phyloP scores from a whole-genome alignment of 2,113 vertebrate genomes.

The Eurystomus gularis region DNA sequence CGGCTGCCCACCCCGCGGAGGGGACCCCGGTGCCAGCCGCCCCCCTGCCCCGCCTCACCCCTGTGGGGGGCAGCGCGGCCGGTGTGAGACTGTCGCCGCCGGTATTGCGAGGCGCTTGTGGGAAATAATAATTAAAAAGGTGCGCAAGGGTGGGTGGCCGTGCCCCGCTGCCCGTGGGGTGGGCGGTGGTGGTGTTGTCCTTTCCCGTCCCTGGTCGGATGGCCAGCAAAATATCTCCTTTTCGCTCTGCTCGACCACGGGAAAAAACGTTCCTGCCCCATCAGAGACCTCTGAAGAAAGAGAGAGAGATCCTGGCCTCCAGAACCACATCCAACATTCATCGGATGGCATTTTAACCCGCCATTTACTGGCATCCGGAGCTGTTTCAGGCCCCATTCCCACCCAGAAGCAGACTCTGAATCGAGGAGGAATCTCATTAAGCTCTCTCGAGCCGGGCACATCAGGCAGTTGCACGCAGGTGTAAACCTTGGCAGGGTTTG shows the following conservation, averaged over 20 bases:
- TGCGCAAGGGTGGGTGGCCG: background rate
- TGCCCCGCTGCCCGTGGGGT: background rate
- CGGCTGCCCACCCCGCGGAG: too few relatives aligned
- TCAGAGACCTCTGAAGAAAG: background rate
- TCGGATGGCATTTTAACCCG: background rate
- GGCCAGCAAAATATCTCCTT: background rate
- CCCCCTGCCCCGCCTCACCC: background rate
- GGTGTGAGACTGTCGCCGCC: rapidly evolving
- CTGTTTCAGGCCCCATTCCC: background rate
- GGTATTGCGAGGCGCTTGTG: rapidly evolving
- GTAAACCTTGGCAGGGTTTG: constrained; percentile 39
- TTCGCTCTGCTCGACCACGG: background rate
- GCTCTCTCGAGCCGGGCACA: background rate
- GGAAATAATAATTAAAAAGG: background rate
- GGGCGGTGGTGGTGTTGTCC: background rate
- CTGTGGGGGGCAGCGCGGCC: rapidly evolving
- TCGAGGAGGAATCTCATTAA: background rate
- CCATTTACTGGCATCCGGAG: background rate
- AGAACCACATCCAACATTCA: background rate
- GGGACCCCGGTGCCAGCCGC: background rate
- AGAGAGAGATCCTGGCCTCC: background rate
- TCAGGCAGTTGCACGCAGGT: background rate
- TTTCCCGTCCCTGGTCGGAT: rapidly evolving
- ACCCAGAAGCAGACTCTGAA: background rate
- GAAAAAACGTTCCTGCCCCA: background rate